Evolutionary conservation across 2,113 vertebrate species (phyloP), one percentile per base, ranked within the genome.

Genomic region (human (Homo sapiens)): DNA sequence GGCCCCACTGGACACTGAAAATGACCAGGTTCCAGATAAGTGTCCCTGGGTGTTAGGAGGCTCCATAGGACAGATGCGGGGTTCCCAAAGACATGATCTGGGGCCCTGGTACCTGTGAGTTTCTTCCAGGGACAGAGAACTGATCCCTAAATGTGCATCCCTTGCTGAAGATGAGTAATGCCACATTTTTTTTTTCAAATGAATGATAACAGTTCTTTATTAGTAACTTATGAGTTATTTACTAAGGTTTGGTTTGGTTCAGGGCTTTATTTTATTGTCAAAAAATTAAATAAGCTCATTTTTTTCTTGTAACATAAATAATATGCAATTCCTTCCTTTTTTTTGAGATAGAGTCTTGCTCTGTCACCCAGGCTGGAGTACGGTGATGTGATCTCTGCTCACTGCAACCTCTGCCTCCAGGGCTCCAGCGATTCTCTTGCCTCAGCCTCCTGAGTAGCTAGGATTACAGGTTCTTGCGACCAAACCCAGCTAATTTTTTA

Each of bases 1-100:
- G 32, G 2, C 20, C n/a, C 45, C 32, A 38, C 16, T 1, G 4
- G 70, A 32, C 0, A 4, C 23, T 61, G 50, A 22, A 4, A 38
- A 18, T 30, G 75, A 8, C 23, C 13, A 0, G 30, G 59, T 48
- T 86, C 40, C 12, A 27, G 1, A 3, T 6, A 30, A 43, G 48
- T 38, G n/a, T 61, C 43, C 48, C 43, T 0, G 4, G 30, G 22
- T 0, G 2, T 55, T 55, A 55, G 64, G 59, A 22, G 79, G 38
- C 4, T 45, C 17, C 32, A 2, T 16, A 1, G 50, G 57, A 14
- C 45, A 57, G 32, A 27, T 50, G 9, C 1, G 25, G 10, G 32
- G 1, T 35, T 27, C 59, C 35, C 94, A 70, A 10, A 38, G 75
- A 12, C 10, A 38, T 20, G 55, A 9, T 23, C 45, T 16, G 38